Evolutionary conservation across 2,797 vertebrate species (phyloP), one percentile per base, ranked within the genome.

Genomic region (Gymnothorax javanicus): DNA sequence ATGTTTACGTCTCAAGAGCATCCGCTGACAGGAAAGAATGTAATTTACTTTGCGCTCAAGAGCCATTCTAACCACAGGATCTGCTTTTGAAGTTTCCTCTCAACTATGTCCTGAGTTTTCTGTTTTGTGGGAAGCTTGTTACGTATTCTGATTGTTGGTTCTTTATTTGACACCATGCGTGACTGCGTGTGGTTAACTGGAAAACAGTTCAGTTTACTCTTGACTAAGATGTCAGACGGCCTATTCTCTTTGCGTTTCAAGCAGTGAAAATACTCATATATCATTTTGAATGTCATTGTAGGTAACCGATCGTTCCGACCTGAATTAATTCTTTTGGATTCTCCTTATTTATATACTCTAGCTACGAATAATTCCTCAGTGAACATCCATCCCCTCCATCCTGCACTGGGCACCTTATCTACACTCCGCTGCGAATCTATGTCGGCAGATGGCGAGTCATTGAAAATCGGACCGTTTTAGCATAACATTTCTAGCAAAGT

Each of bases 1-100:
- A 27, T 87, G 85, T 87, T 87, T 87, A 87, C 57, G 83, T 85
- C 67, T 82, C 82, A 33, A 64, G 85, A 64, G 85, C 60, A 81
- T 81, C 87, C 85, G 83, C 84, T 91, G 88, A 90, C 89, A 94
- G 91, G 90, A 93, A 93, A 91, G 86, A 52, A 87, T 91, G 90
- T 84, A 89, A 88, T 89, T 92, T 93, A 90, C 90, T 85, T 82
- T 83, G 25, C 85, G 84, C 91, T 90, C 90, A 89, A 77, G 82
- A 82, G 59, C 62, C 86, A 79, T 85, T 87, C 86, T 91, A 27
- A 93, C 93, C 91, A 60, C 94, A 87, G 86, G 56, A 71, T 89
- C 87, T 90, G 87, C 88, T 82, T 25, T 83, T 87, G 69, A 84
- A 88, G 82, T 84, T 73, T 86, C 73, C 79, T 86, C 59, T 59